Evolutionary conservation across 2,888 invertebrate species (phyloP).

Genomic region (Acanthosoma haemorrhoidale): DNA sequence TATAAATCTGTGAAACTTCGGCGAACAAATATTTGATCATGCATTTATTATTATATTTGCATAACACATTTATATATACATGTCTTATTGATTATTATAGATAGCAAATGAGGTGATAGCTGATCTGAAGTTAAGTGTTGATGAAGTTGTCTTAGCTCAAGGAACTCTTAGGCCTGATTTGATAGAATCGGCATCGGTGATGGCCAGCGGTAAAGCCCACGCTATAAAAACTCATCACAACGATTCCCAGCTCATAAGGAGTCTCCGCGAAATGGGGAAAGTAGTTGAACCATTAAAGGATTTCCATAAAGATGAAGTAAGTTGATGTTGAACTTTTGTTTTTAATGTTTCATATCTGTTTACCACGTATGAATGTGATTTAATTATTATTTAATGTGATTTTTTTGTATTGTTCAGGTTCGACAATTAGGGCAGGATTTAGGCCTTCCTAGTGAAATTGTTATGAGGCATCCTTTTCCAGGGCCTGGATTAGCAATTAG

Average conservation of each 20-base stretch:
- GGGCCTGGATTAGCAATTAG: conserved; percentile 97
- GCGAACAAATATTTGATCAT: background rate
- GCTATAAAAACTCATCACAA: conserved; percentile 99
- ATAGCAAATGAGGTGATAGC: conserved; percentile 84
- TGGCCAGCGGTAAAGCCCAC: conserved; percentile 77
- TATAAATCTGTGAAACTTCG: background rate
- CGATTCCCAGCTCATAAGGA: conserved; percentile 89
- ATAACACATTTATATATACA: background rate
- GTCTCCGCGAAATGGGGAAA: conserved; percentile 57
- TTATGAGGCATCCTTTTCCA: conserved; percentile 96
- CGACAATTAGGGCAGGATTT: conserved; percentile 82
- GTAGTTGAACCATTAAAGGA: conserved; percentile 97
- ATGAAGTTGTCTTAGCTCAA: conserved; percentile 88
- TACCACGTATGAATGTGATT: background rate
- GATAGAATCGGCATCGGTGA: conserved; percentile 89
- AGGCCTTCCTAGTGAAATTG: conserved; percentile 77
- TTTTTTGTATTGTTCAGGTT: conserved; percentile 51
- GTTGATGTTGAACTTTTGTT: background rate
- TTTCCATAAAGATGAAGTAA: conserved; percentile 97
- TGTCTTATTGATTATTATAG: conserved; percentile 41
- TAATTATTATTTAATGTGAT: background rate
- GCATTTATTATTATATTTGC: background rate
- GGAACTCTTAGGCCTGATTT: conserved; percentile 96
- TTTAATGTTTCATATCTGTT: background rate
- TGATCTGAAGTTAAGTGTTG: conserved; percentile 81